phyloP scores from a whole-genome alignment of 2,113 vertebrate species.

The Gambusia holbrooki region DNA sequence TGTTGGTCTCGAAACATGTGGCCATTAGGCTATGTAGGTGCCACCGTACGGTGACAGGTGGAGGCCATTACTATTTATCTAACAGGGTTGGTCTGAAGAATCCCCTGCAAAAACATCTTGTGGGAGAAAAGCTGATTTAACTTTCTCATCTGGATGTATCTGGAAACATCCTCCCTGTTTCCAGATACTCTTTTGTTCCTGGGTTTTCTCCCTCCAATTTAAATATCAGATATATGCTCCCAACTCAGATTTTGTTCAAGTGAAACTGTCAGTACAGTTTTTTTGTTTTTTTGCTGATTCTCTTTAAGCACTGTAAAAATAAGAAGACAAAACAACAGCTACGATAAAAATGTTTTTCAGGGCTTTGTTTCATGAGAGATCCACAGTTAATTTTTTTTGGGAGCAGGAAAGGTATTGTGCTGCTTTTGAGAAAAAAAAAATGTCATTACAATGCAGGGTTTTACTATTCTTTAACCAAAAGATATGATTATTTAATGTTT shows the following conservation, averaged over 20 bases:
- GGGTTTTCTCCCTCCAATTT: not conserved
- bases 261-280: no score
- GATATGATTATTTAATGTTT: no score
- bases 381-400: no score
- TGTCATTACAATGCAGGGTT: no score
- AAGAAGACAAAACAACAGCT: not conserved
- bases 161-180: constrained; percentile 28
- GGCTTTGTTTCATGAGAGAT: no score
- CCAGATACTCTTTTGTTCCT: constrained; percentile 37
- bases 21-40: constrained; percentile 54
- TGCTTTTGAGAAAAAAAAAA: no score
- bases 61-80: constrained; percentile 60
- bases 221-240: no score
- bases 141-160: not conserved
- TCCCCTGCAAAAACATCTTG: constrained; percentile 22
- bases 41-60: constrained; percentile 39
- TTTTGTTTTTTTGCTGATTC: no score
- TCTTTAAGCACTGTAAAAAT: not conserved
- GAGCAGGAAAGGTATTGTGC: no score
- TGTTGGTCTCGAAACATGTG: constrained; percentile 64
- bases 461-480: no score
- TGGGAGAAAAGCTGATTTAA: constrained; percentile 23
- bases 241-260: not conserved
- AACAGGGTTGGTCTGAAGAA: constrained; percentile 32
- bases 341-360: not conserved